Conservation (phyloP, 2,888 invertebrate genomes). For the Nomada hirtipes region DNA sequence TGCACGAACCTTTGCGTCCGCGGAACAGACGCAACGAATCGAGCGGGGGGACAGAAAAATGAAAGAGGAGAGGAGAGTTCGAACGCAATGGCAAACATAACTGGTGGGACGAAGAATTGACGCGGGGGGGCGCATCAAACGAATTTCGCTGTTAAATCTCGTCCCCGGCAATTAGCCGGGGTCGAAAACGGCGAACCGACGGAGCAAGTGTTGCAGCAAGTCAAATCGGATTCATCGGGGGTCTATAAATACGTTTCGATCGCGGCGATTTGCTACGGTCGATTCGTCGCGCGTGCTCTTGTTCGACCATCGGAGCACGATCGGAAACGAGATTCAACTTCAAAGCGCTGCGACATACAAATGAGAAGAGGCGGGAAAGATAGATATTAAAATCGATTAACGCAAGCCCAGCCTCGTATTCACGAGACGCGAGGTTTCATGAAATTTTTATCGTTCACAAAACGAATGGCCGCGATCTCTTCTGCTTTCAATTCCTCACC, state of each 20-base stretch:
- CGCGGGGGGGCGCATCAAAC: conserved; percentile 14
- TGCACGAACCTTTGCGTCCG: no score
- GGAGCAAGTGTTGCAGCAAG: conserved; percentile 9
- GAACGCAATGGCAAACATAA: neutral
- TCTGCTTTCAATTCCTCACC: neutral
- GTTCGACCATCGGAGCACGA: neutral
- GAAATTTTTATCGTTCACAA: neutral
- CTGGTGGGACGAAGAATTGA: neutral
- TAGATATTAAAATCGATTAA: conserved; percentile 10
- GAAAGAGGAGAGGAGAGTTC: neutral
- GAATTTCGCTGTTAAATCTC: conserved; percentile 24
- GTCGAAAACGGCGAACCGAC: conserved; percentile 30
- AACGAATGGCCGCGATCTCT: neutral
- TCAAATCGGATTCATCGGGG: conserved; percentile 36
- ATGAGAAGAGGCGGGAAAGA: neutral
- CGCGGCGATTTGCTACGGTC: conserved; percentile 33
- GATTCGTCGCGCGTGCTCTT: conserved; percentile 27
- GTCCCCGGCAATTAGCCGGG: conserved; percentile 36
- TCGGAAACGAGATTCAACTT: conserved; percentile 7
- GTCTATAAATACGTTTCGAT: conserved; percentile 42
- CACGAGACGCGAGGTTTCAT: neutral
- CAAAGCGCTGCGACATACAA: conserved; percentile 11
- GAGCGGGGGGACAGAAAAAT: neutral
- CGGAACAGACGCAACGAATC: no score
- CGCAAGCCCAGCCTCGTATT: neutral